Evolutionary conservation across 2,888 invertebrate species (phyloP), one percentile per base, ranked within the genome.

Genomic region (Helobdella robusta): DNA sequence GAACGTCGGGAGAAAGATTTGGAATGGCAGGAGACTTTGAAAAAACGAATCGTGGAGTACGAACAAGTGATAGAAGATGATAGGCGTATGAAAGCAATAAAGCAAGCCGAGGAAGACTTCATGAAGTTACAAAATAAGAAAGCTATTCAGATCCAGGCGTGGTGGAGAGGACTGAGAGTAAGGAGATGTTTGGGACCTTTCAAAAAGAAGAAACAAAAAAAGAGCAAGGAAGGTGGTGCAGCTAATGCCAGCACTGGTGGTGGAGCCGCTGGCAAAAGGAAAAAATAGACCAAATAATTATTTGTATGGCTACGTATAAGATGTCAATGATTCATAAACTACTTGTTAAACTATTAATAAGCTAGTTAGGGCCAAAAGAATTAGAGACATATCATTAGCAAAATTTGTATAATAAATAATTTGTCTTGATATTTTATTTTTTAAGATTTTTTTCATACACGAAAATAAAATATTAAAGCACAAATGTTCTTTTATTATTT

Each of bases 201-300:
- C 62, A 62, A 62, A 34, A 62, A 62, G 32, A 82, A 82, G 72
- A 84, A 83, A 71, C 81, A 74, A 70, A 76, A 76, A 65, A 75
- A 75, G 67, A 71, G 71, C 23, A 72, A 72, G 65, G 70, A 62
- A 30, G 50, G n/a, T 56, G 28, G 56, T 5, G 11, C 44, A 40
- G n/a, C 44, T 15, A n/a, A 11, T 40, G 44, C 44, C 11, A n/a
- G 44, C 44, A 40, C 11, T n/a, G n/a, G n/a, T 11, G 44, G 44
- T 15, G n/a, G n/a, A 40, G 56, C 11, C 1, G 56, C 28, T 56
- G 56, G 28, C 28, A 56, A 56, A 32, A n/a, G n/a, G 44, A 40
- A 11, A 15, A 40, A 30, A 8, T 30, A 56, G 28, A 56, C 28
- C 30, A 56, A 56, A 56, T 56, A 28, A 56, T 30, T n/a, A 28